These are phyloP conservation scores for Balaeniceps rex DNA, from an alignment of 2,113 vertebrate species.

Conservation along the genomic window DNA sequence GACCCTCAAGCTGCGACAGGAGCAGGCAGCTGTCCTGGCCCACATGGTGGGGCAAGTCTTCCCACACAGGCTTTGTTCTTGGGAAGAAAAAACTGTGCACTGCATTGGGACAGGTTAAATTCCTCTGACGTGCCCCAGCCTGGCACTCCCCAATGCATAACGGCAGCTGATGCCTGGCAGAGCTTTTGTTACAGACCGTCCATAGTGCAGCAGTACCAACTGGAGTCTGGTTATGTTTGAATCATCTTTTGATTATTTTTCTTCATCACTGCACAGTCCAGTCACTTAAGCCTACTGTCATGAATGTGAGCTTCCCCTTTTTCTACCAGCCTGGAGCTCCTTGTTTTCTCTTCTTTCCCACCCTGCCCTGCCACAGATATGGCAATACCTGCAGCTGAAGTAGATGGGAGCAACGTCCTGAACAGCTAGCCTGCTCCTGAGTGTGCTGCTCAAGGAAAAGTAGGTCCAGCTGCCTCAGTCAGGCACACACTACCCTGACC, in stretches of 20 bases:
- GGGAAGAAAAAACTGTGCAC: background rate
- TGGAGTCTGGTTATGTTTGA: background rate
- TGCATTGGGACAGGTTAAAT: fast-evolving
- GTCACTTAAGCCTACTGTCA: background rate
- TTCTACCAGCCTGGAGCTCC: background rate
- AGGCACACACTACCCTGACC: background rate
- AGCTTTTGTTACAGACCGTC: background rate
- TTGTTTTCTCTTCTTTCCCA: background rate
- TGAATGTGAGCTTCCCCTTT: background rate
- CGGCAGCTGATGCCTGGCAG: fast-evolving
- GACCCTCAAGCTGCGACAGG: background rate
- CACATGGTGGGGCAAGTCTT: fast-evolving
- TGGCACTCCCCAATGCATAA: background rate
- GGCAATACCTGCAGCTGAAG: background rate
- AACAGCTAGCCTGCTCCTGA: background rate
- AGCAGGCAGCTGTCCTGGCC: background rate
- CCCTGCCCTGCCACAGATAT: background rate
- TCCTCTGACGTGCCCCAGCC: background rate
- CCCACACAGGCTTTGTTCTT: background rate
- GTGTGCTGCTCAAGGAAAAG: background rate
- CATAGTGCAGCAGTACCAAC: fast-evolving
- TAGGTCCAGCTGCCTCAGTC: background rate
- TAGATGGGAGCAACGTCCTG: background rate
- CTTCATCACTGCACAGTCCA: background rate
- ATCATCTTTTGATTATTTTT: background rate